phyloP scores from a whole-genome alignment of 2,888 invertebrate species.

The Petrolisthes manimaculis region DNA sequence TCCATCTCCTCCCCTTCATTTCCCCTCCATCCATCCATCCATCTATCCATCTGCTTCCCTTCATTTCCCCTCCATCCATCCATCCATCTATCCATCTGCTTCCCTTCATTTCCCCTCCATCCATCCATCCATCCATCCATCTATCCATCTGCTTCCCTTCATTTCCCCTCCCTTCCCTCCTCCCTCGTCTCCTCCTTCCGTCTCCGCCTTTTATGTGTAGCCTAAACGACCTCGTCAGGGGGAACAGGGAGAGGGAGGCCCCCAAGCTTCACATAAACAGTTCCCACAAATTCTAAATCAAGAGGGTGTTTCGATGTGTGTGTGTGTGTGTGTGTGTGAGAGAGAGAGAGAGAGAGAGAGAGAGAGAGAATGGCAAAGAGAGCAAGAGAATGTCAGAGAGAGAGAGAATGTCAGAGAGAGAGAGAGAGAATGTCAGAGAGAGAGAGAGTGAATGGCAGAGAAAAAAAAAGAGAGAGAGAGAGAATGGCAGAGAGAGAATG shows the following conservation, averaged over 20 bases:
- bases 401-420: not conserved
- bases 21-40: too few species aligned
- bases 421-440: not conserved
- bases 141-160: slow-evolving; percentile 12
- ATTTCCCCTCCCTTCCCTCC: not conserved
- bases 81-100: too few species aligned
- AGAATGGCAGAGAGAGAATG: not conserved
- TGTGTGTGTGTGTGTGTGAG: not conserved
- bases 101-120: not conserved
- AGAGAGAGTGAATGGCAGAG: not conserved
- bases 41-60: too few species aligned
- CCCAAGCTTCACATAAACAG: not conserved
- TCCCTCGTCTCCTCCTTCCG: not conserved
- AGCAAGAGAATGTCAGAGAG: not conserved
- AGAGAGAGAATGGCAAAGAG: not conserved
- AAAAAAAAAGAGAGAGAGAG: not conserved
- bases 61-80: too few species aligned
- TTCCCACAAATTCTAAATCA: not conserved
- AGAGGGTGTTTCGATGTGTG: not conserved
- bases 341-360: not conserved
- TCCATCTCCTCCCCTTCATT: too few species aligned
- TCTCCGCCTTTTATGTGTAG: slow-evolving; percentile 4
- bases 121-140: slow-evolving; percentile 16
- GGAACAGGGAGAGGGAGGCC: slow-evolving; percentile 12
- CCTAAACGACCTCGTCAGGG: slow-evolving; percentile 2